Base-by-base conservation (phyloP, 2,113 vertebrate genomes). In the Xenopus tropicalis region DNA sequence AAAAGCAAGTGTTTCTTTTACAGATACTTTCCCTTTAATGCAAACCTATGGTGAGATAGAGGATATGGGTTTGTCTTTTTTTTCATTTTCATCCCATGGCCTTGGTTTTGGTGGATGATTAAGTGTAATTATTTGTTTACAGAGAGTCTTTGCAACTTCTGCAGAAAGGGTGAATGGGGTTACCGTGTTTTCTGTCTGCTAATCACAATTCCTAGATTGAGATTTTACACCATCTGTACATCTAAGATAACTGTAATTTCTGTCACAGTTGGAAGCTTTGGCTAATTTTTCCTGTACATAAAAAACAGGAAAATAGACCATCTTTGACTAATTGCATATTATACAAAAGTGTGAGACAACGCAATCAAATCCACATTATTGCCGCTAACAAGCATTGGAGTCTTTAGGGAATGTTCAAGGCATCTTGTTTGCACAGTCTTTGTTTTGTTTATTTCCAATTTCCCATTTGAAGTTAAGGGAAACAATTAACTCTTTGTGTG, bases 201-300 rank as follows among this genome's bases (percentile, higher is more conserved):
- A 91, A 90, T 92, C 88, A 82, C 87, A 86, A 86, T 89, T 88
- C 52, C 63, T 83, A 87, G 83, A 91, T 91, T 90, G 82, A 83
- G 80, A 9, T 42, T 58, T 88, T 90, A 80, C 86, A 88, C 89
- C 89, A 90, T 89, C 86, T 89, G 86, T 86, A 90, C 83, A 84
- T 86, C 84, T 89, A 86, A 90, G 85, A 86, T 83, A 82, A 91
- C 87, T 85, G 86, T 90, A 89, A 90, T 91, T 91, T 89, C 85
- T 90, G 82, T 87, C 90, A 89, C 89, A 90, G 89, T 90, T 88
- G 91, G 90, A 89, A 89, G 85, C 86, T 86, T 85, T 82, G 75
- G 83, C 88, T 91, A 92, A 90, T 90, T 69, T 66, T 75, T 69
- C 48, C 66, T 62, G 72, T 69, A 75, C 72, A 75, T 59, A 75